A percentile compares a stretch with the other conserved stretches of the same genome.
Evolutionary conservation across 2,113 vertebrate species (phyloP).

Genomic region (Channa argus): DNA sequence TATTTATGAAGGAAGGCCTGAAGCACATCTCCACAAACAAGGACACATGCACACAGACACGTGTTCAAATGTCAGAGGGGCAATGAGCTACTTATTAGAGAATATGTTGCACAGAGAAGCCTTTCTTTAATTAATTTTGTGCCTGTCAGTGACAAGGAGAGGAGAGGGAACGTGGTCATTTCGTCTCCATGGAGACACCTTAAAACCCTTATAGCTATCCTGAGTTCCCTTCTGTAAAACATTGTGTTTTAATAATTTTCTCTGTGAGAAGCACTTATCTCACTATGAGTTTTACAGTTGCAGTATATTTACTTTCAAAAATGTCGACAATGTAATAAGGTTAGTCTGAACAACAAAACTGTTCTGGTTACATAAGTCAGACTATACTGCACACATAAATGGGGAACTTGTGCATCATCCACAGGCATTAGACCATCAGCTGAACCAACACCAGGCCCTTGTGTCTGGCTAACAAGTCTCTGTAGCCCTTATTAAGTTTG

Average conservation of each 20-base stretch:
- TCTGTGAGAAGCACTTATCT: not conserved
- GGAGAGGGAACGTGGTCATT: slow-evolving; percentile 56
- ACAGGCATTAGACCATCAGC: slow-evolving; percentile 29
- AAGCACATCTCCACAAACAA: slow-evolving; percentile 34
- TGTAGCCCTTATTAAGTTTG: slow-evolving; percentile 70
- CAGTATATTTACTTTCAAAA: not conserved
- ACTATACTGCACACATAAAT: slow-evolving; percentile 34
- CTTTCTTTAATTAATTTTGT: slow-evolving; percentile 79
- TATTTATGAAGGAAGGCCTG: slow-evolving; percentile 46
- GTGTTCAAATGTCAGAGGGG: slow-evolving; percentile 70
- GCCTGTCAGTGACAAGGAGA: slow-evolving; percentile 64
- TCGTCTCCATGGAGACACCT: slow-evolving; percentile 58
- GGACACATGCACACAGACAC: slow-evolving; percentile 30
- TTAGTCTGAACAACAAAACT: slow-evolving; percentile 12
- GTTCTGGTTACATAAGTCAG: slow-evolving; percentile 23
- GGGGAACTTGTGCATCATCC: slow-evolving; percentile 26
- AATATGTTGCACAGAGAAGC: slow-evolving; percentile 68
- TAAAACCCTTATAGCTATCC: slow-evolving; percentile 16
- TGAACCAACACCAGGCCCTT: slow-evolving; percentile 30
- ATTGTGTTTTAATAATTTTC: slow-evolving; percentile 3
- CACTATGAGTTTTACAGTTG: not conserved
- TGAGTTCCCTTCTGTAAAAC: slow-evolving; percentile 18
- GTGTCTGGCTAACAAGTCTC: slow-evolving; percentile 72
- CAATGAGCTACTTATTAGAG: slow-evolving; percentile 80
- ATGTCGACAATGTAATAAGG: slow-evolving; percentile 7